Percentiles rank a stretch among this genome's conserved stretches.
phyloP scores from a whole-genome alignment of 2,113 vertebrate genomes.

The Pituophis catenifer region DNA sequence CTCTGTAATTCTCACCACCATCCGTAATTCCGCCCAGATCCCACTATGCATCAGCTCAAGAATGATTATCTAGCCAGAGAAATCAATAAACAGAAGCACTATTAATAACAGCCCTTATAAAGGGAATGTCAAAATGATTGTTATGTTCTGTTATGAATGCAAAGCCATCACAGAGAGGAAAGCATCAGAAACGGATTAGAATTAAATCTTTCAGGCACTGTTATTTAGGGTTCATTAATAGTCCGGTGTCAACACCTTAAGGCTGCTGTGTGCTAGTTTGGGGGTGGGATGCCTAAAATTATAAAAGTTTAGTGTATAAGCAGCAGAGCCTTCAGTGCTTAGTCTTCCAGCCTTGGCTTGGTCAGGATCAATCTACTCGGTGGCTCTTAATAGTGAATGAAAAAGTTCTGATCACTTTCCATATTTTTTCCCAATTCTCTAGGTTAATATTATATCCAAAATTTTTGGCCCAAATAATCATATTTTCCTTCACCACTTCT shows the following conservation, averaged over 20 bases:
- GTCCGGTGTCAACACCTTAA: conserved; percentile 10
- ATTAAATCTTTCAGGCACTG: conserved; percentile 55
- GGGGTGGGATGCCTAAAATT: no score
- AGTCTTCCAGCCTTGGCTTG: not conserved
- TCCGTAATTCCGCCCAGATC: conserved; percentile 52
- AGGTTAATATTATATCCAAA: no score
- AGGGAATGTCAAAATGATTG: conserved; percentile 43
- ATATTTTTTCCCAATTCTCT: no score
- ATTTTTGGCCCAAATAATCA: no score
- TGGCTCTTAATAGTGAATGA: not conserved
- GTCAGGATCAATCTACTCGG: not conserved
- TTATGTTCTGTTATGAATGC: conserved; percentile 36
- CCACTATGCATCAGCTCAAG: conserved; percentile 47
- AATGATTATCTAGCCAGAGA: conserved; percentile 52
- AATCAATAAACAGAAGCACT: conserved; percentile 61
- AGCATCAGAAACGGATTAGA: conserved; percentile 40
- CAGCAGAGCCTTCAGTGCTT: conserved; percentile 32
- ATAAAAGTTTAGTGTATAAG: conserved; percentile 2
- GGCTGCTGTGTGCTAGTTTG: conserved; percentile 26
- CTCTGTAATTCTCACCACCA: conserved; percentile 37
- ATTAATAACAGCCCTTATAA: conserved; percentile 57
- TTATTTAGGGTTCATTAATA: conserved; percentile 39
- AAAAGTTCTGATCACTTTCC: not conserved
- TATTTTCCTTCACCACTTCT: no score
- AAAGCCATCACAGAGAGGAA: conserved; percentile 35